A percentile compares a stretch with the other conserved stretches of the same genome.
These are phyloP conservation scores for Lineus longissimus DNA, from an alignment of 1,140 invertebrate species.

Conservation along the genomic window DNA sequence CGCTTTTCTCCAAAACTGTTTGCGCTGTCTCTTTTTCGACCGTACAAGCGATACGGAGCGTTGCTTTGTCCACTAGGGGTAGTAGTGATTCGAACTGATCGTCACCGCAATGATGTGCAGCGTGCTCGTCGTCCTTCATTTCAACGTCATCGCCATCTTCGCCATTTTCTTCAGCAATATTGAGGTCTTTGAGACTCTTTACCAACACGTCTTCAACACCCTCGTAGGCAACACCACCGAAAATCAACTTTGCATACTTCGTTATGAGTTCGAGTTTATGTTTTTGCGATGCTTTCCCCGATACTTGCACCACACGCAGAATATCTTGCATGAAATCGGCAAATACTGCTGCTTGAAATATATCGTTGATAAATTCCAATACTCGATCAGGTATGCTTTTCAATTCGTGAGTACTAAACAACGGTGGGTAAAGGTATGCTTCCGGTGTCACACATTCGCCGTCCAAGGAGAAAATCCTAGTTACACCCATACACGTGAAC, in stretches of 20 bases:
- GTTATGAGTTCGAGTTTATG: background rate
- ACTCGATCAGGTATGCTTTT: background rate
- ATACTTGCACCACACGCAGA: background rate
- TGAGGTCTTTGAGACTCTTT: background rate
- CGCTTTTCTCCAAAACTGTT: background rate
- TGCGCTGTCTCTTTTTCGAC: background rate
- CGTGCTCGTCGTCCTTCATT: background rate
- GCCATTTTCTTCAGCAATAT: background rate
- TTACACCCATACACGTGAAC: slow-evolving; percentile 7
- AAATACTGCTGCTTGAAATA: background rate
- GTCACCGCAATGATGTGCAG: background rate
- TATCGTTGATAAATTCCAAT: background rate
- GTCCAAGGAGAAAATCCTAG: background rate
- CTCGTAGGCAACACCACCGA: slow-evolving; percentile 6
- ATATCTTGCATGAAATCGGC: slow-evolving; percentile 3
- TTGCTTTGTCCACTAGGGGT: background rate
- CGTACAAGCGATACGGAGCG: background rate
- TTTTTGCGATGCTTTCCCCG: slow-evolving; percentile 1
- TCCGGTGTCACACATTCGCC: background rate
- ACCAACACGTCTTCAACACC: slow-evolving; percentile 5
- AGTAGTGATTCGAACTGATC: background rate
- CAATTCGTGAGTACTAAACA: slow-evolving; percentile 5
- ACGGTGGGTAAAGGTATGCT: background rate
- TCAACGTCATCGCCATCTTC: background rate
- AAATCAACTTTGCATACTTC: background rate